phyloP scores from a whole-genome alignment of 2,888 invertebrate genomes.

The Drosophila greeni region DNA sequence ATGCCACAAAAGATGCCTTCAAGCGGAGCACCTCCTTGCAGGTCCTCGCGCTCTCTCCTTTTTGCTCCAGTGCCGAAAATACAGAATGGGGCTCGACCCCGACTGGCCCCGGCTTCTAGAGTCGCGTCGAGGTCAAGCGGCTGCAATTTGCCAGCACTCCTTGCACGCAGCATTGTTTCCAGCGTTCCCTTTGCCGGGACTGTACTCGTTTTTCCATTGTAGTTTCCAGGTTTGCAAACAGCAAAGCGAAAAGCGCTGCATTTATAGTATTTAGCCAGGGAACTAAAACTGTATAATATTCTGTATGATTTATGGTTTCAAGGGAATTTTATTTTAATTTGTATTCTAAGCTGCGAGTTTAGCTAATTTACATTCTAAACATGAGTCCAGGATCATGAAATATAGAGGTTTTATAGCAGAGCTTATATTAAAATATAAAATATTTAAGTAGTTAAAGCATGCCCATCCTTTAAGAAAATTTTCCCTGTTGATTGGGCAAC shows the following conservation, averaged over 20 bases:
- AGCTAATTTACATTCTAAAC: not conserved
- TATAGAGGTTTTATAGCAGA: not conserved
- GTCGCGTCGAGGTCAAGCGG: conserved; percentile 41
- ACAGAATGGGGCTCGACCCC: conserved; percentile 20
- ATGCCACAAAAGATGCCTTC: conserved; percentile 45
- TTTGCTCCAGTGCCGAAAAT: conserved; percentile 10
- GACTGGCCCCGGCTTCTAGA: conserved; percentile 25
- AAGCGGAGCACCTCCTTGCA: conserved; percentile 28
- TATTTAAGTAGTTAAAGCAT: not conserved
- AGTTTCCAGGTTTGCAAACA: conserved; percentile 8
- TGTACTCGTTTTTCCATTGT: conserved; percentile 21
- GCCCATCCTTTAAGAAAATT: not conserved
- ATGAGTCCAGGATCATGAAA: not conserved
- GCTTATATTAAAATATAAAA: not conserved
- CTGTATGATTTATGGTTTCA: not conserved
- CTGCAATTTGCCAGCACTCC: conserved; percentile 35
- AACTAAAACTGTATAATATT: not conserved
- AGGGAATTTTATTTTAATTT: not conserved
- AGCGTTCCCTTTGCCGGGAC: conserved; percentile 8
- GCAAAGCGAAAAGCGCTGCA: not conserved
- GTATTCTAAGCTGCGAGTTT: not conserved
- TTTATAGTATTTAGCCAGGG: not conserved
- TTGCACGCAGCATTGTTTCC: conserved; percentile 28
- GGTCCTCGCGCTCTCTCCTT: not conserved
- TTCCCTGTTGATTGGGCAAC: too few relatives aligned